phyloP scores from a whole-genome alignment of 1,140 invertebrate genomes.

The Varroa destructor region DNA sequence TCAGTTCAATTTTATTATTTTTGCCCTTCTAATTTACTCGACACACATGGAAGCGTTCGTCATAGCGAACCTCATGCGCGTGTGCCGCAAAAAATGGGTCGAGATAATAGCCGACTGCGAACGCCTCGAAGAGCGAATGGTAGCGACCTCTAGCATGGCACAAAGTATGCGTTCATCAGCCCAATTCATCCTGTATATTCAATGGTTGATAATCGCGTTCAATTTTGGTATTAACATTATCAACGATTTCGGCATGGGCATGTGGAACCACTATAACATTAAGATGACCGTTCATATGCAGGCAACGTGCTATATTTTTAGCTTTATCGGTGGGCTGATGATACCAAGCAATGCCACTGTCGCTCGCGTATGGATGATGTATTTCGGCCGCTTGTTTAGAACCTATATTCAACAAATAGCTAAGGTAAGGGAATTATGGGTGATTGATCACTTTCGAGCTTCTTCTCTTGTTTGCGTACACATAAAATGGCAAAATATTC shows the following conservation, averaged over 20 bases:
- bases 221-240: conserved; percentile 4
- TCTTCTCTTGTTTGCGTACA: too few species aligned
- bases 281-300: not conserved
- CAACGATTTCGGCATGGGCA: conserved; percentile 20
- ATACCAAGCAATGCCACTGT: conserved; percentile 12
- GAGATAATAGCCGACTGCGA: not conserved
- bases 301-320: not conserved
- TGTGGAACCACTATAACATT: not conserved
- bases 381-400: not conserved
- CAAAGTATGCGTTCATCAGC: not conserved
- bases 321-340: not conserved
- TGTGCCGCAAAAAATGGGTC: not conserved
- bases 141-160: not conserved
- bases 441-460: too few species aligned
- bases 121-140: not conserved
- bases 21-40: not conserved
- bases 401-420: not conserved
- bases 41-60: not conserved
- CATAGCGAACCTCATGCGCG: not conserved
- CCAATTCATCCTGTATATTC: not conserved
- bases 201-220: not conserved
- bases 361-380: conserved; percentile 8
- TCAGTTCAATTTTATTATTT: conserved; percentile 4
- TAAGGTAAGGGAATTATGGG: not conserved
- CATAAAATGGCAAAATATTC: too few species aligned